A percentile compares a stretch with the other conserved stretches of the same genome.
These are phyloP conservation scores for Poecilia picta DNA, from an alignment of 2,797 vertebrate species.

Conservation along the genomic window DNA sequence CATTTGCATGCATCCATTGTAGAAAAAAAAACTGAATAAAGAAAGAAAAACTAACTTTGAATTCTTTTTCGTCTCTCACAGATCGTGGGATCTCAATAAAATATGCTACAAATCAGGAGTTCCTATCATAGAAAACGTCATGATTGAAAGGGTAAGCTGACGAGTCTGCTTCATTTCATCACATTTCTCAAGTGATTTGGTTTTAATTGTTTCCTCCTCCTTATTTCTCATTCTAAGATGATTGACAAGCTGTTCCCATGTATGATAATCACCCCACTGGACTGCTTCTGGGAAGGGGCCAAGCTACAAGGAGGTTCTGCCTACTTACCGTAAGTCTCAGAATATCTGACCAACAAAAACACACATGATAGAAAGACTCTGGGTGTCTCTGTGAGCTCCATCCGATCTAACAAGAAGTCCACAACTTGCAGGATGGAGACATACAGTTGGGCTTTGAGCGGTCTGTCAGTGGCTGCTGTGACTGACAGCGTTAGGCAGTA, in stretches of 20 bases:
- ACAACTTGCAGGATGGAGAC: constrained; percentile 70
- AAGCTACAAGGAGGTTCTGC: constrained; percentile 98
- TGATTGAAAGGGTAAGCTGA: constrained; percentile 92
- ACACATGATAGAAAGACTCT: constrained; percentile 29
- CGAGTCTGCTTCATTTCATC: neutral
- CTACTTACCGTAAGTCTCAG: constrained; percentile 95
- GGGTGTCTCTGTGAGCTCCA: constrained; percentile 43
- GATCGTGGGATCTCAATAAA: constrained; percentile 99
- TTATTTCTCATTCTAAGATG: constrained; percentile 84
- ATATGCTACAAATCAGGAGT: constrained; percentile 99
- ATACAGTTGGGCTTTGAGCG: constrained; percentile 71
- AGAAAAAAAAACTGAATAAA: neutral
- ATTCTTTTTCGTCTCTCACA: constrained; percentile 58
- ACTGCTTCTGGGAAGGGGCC: constrained; percentile 99
- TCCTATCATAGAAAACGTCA: constrained; percentile 96
- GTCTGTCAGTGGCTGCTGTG: constrained; percentile 68
- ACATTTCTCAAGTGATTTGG: neutral
- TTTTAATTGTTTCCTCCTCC: constrained; percentile 29
- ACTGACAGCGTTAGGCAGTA: constrained; percentile 75
- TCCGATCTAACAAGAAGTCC: constrained; percentile 26
- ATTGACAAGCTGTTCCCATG: constrained; percentile 99
- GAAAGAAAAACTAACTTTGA: neutral
- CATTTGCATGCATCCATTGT: neutral
- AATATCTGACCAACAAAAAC: constrained; percentile 34
- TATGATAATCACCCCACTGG: constrained; percentile 96